A percentile compares a stretch with the other conserved stretches of the same genome.
Conservation (phyloP, 1,140 invertebrate genomes). For the Lithobius niger region DNA sequence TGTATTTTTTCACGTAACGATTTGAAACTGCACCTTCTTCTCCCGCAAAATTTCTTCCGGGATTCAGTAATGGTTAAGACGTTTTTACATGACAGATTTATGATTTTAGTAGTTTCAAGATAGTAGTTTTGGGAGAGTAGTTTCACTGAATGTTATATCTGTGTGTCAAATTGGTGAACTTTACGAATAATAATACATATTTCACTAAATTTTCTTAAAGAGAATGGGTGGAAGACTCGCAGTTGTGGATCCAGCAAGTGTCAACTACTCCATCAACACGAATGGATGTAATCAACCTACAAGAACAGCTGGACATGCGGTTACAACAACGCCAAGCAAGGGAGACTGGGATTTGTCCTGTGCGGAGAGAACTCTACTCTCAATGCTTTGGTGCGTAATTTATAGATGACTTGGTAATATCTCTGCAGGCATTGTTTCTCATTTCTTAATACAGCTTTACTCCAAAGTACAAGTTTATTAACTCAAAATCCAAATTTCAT, state of each 20-base stretch:
- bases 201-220: constrained; percentile 19
- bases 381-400: constrained; percentile 77
- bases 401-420: background rate
- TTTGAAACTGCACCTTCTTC: no score
- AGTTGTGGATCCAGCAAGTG: constrained; percentile 74
- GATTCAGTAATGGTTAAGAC: no score
- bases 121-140: no score
- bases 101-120: no score
- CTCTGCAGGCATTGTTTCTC: background rate
- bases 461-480: no score
- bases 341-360: constrained; percentile 93
- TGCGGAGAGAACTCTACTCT: constrained; percentile 82
- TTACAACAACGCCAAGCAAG: constrained; percentile 82
- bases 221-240: constrained; percentile 82
- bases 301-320: constrained; percentile 84
- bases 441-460: constrained; percentile 2
- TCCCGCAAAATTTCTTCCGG: no score
- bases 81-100: no score
- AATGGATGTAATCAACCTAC: constrained; percentile 85
- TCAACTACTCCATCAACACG: constrained; percentile 90
- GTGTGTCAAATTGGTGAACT: no score
- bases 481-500: no score
- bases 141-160: no score
- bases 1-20: no score
- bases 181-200: background rate